These are phyloP conservation scores for Callaeas wilsoni DNA, from an alignment of 2,113 vertebrate genomes.

Conservation along the genomic window DNA sequence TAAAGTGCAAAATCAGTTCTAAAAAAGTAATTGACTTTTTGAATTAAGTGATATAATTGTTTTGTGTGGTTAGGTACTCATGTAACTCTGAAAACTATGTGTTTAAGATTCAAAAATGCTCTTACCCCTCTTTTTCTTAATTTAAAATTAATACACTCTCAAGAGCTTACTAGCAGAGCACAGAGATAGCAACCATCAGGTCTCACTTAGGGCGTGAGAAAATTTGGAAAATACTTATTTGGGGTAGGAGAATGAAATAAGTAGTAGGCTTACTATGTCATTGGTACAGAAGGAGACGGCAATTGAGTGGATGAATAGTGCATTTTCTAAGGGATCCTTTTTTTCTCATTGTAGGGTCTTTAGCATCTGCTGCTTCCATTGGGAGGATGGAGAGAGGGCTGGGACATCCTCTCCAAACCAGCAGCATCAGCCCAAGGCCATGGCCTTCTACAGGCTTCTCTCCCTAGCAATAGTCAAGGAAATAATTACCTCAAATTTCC, in stretches of 20 bases:
- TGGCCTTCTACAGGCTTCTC: background rate
- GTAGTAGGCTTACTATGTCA: background rate
- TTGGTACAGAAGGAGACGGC: background rate
- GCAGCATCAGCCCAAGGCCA: background rate
- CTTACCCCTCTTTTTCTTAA: background rate
- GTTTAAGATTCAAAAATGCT: background rate
- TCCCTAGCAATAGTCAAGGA: background rate
- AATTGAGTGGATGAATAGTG: fast-evolving
- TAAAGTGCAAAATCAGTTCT: background rate
- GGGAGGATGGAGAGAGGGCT: background rate
- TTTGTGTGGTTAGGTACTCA: background rate
- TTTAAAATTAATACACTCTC: background rate
- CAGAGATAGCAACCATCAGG: background rate
- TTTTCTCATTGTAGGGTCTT: background rate
- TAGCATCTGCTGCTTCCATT: background rate
- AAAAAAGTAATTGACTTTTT: background rate
- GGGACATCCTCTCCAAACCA: background rate
- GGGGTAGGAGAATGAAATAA: background rate
- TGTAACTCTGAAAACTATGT: background rate
- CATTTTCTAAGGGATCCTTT: background rate
- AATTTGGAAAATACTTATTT: background rate
- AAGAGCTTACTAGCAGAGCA: background rate
- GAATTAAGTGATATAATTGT: fast-evolving
- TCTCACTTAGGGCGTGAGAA: background rate
- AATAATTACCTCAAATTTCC: background rate